These are phyloP conservation scores for Zaprionus vittiger DNA, from an alignment of 1,140 invertebrate genomes.

Conservation along the genomic window DNA sequence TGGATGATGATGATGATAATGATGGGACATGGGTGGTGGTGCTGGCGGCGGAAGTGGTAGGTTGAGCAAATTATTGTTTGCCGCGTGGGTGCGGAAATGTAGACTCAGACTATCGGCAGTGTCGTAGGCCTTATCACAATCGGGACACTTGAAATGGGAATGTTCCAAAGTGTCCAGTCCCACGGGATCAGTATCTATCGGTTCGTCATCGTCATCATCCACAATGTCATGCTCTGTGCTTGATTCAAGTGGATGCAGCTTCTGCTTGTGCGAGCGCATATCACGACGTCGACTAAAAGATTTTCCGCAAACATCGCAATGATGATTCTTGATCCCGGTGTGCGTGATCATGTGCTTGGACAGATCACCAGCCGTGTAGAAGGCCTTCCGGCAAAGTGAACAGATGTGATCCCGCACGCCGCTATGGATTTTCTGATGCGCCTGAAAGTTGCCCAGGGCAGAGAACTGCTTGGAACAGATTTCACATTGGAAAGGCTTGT, in stretches of 20 bases:
- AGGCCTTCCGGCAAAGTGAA: slow-evolving; percentile 89
- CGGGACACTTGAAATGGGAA: slow-evolving; percentile 79
- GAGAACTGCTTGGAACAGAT: slow-evolving; percentile 88
- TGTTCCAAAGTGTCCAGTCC: slow-evolving; percentile 63
- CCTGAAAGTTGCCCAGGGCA: slow-evolving; percentile 86
- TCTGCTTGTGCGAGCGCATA: slow-evolving; percentile 84
- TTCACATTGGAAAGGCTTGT: slow-evolving; percentile 93
- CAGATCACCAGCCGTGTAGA: slow-evolving; percentile 89
- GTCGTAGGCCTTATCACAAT: slow-evolving; percentile 81
- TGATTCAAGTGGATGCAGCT: slow-evolving; percentile 70
- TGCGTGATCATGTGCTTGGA: slow-evolving; percentile 90
- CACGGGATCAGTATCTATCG: slow-evolving; percentile 77
- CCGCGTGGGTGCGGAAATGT: slow-evolving; percentile 77
- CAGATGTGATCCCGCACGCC: slow-evolving; percentile 88
- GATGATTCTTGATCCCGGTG: slow-evolving; percentile 90
- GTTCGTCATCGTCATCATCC: slow-evolving; percentile 73
- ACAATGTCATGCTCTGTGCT: slow-evolving; percentile 68
- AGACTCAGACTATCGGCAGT: slow-evolving; percentile 73
- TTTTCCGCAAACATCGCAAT: slow-evolving; percentile 90
- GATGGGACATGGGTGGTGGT: slow-evolving; percentile 67
- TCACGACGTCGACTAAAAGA: slow-evolving; percentile 88
- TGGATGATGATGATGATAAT: slow-evolving; percentile 64
- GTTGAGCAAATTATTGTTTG: slow-evolving; percentile 67
- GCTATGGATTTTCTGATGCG: slow-evolving; percentile 86
- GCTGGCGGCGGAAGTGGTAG: slow-evolving; percentile 63